phyloP scores from a whole-genome alignment of 2,113 vertebrate genomes.

The Lagopus muta region DNA sequence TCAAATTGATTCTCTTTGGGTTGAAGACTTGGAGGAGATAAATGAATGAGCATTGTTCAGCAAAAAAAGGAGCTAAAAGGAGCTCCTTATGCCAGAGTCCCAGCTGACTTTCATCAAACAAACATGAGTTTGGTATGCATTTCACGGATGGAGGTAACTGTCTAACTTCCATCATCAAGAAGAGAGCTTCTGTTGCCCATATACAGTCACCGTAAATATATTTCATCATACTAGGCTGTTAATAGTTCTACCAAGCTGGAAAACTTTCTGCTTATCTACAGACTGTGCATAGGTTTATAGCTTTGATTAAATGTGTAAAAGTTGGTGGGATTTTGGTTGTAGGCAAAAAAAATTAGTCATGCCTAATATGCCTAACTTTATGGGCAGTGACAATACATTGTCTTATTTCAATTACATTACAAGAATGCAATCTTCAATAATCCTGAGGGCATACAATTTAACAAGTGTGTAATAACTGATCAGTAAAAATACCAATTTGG shows the following conservation, averaged over 20 bases:
- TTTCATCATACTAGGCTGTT: background rate
- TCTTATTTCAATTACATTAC: background rate
- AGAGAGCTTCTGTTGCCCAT: background rate
- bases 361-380: background rate
- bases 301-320: background rate
- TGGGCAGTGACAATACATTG: background rate
- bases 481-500: background rate
- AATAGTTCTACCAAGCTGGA: constrained; percentile 1
- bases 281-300: background rate
- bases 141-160: constrained; percentile 12
- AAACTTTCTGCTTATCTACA: background rate
- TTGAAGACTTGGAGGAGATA: constrained; percentile 22
- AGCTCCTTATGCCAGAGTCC: constrained; percentile 2
- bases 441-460: background rate
- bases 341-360: background rate
- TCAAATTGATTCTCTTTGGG: constrained; percentile 29
- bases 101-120: constrained; percentile 37
- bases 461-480: background rate
- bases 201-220: background rate
- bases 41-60: constrained; percentile 24
- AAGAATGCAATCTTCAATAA: background rate
- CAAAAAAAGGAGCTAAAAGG: background rate
- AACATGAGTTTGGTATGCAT: constrained; percentile 18
- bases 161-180: constrained; percentile 26
- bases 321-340: background rate